Evolutionary conservation across 2,113 vertebrate genomes (phyloP).

Genomic region (Chascanopsetta lugubris): DNA sequence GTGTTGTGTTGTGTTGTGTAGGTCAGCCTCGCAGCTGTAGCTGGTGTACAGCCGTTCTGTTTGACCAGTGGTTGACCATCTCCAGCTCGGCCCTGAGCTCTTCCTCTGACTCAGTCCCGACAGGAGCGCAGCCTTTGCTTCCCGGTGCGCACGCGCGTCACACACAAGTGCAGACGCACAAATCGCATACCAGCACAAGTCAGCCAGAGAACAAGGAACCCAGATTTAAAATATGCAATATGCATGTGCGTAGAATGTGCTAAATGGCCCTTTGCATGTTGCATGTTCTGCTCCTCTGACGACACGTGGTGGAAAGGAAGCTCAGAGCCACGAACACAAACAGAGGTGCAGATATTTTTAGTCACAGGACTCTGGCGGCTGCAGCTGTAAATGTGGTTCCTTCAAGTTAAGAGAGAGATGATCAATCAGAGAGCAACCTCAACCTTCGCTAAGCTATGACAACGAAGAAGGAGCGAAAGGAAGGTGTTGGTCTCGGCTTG

Average conservation of each 20-base stretch:
- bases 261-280: constrained; percentile 27
- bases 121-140: constrained; percentile 69
- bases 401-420: too few species aligned
- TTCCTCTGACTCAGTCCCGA: constrained; percentile 84
- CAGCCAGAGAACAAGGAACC: neutral
- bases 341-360: neutral
- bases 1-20: neutral
- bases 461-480: too few species aligned
- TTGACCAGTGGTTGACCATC: constrained; percentile 82
- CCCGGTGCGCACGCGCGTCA: constrained; percentile 39
- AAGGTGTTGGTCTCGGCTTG: too few species aligned
- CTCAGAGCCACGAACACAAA: neutral
- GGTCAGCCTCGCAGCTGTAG: constrained; percentile 84
- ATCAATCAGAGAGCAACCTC: too few species aligned
- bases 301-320: neutral
- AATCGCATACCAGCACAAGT: too few species aligned
- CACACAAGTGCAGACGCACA: neutral
- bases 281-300: neutral
- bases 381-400: neutral
- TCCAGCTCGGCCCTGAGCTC: constrained; percentile 83
- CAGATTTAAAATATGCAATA: constrained; percentile 40
- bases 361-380: neutral
- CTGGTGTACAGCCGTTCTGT: constrained; percentile 83
- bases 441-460: too few species aligned
- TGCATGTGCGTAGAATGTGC: constrained; percentile 13